Conservation (phyloP, 2,888 invertebrate species). For the Glyphotaelius pellucidus region DNA sequence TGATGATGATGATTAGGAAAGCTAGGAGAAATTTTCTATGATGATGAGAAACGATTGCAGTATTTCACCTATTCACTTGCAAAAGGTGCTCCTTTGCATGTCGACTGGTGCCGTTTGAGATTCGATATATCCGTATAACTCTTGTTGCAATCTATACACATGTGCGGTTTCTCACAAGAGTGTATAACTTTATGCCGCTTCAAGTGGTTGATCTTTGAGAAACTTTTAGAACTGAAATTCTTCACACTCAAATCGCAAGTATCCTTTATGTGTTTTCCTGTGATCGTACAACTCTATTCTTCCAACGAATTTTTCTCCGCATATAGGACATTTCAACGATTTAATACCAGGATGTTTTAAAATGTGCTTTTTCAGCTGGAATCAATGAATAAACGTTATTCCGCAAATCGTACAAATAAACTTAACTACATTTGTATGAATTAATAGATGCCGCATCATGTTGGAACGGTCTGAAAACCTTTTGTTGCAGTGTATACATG, state of each 20-base stretch:
- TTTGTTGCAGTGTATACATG: background rate
- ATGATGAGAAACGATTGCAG: background rate
- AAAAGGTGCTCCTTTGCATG: background rate
- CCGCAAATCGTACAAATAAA: background rate
- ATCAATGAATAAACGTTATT: background rate
- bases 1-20: too few relatives aligned
- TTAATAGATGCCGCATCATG: background rate
- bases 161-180: constrained; percentile 6
- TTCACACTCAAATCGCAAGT: background rate
- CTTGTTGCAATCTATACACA: background rate
- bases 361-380: background rate
- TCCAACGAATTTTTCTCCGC: background rate
- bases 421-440: background rate
- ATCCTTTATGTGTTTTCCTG: background rate
- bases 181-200: background rate
- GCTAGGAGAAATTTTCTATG: background rate
- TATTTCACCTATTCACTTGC: background rate
- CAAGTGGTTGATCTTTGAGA: constrained; percentile 2
- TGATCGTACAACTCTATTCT: background rate
- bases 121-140: constrained; percentile 8
- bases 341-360: background rate
- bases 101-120: background rate
- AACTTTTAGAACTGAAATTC: background rate
- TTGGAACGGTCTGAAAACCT: constrained; percentile 3
- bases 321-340: background rate